Base-by-base conservation (phyloP, 2,113 vertebrate species). In the Madoqua kirkii region DNA sequence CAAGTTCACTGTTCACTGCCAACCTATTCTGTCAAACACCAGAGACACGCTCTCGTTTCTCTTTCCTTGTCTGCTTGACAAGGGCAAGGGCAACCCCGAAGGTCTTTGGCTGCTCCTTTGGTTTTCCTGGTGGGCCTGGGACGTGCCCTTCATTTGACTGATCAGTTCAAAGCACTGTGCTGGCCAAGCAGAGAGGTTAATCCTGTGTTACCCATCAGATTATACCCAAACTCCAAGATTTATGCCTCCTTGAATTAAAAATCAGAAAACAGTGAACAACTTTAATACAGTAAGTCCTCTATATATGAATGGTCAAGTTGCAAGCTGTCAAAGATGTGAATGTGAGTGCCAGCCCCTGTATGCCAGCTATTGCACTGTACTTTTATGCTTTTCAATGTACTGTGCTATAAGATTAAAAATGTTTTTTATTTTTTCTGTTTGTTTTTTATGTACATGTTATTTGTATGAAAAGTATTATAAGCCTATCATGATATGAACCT, bases 101-200 rank as follows among this genome's bases (percentile, higher is more conserved):
- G 97, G 94, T 27, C 88, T 97, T 96, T 94, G 96, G 95, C 92
- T 96, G 96, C 71, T 94, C 23, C 10, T 76, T 25, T 81, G 71
- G 85, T 93, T 97, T 94, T 91, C 55, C 62, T 95, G 60, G 89
- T 96, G 79, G 89, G 93, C 94, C 87, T 91, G 57, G 95, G 91
- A 97, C 94, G 71, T 62, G 83, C 43, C 64, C 81, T 97, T 98
- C 95, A 89, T 52, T 96, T 98, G 97, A 96, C 95, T 96, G 96
- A 98, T 95, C 96, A 84, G 91, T 96, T 96, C 45, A 95, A 60
- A 97, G 94, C 43, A 43, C 17, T 25, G 23, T 93, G 89, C 89
- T 79, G 79, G 96, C 97, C 96, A 97, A 97, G 91, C 31, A 91
- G 94, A 95, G 95, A 57, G 60, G 78, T 82, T 97, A 92, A 97